A percentile compares a stretch with the other conserved stretches of the same genome.
Conservation (phyloP, 2,888 invertebrate genomes). For the Gymnosoma rotundatum region DNA sequence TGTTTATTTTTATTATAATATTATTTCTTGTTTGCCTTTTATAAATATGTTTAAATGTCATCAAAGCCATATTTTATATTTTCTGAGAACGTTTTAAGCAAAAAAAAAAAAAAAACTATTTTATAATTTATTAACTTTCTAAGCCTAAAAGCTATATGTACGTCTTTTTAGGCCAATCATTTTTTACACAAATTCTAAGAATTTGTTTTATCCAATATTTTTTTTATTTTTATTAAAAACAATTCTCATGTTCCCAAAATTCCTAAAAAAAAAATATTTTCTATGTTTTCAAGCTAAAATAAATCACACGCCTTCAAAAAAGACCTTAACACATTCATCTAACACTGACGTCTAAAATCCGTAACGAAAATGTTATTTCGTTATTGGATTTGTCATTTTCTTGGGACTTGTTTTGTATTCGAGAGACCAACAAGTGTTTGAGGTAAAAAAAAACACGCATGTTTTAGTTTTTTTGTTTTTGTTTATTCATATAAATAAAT, state of each 20-base stretch:
- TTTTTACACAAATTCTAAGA: conserved; percentile 24
- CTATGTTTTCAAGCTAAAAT: not conserved
- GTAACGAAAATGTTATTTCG: conserved; percentile 46
- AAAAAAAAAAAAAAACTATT: not conserved
- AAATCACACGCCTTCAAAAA: not conserved
- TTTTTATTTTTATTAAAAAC: not conserved
- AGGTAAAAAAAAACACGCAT: not conserved
- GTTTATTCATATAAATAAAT: conserved; percentile 9
- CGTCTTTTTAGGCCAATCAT: not conserved
- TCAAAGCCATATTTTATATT: no score
- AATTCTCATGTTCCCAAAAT: conserved; percentile 20
- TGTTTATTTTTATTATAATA: no score
- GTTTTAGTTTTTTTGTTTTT: not conserved
- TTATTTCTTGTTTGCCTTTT: no score
- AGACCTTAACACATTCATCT: not conserved
- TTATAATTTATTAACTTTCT: not conserved
- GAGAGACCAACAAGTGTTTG: conserved; percentile 61
- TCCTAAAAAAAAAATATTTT: not conserved
- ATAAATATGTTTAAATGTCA: no score
- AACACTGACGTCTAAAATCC: conserved; percentile 42
- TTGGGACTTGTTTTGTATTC: not conserved
- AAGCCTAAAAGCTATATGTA: not conserved
- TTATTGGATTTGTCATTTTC: conserved; percentile 49
- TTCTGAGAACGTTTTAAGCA: no score
- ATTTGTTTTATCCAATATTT: not conserved